Evolutionary conservation across 1,140 invertebrate species (phyloP), one percentile per base, ranked within the genome.

Genomic region (Arion vulgaris): DNA sequence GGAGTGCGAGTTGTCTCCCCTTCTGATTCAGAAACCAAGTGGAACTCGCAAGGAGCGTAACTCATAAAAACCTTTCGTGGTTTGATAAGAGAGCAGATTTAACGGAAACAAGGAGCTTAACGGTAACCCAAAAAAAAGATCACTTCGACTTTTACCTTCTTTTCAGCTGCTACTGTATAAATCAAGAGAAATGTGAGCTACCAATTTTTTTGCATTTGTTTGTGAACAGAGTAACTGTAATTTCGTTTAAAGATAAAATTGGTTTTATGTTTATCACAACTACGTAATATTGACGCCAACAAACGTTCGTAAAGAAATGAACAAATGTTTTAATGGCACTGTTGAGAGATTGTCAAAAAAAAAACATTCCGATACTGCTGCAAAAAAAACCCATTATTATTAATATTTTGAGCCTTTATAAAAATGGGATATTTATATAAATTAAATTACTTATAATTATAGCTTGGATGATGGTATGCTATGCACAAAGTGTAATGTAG

Each of bases 11-110:
- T 66, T 66, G 62, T 66, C 62, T 66, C 62, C 62, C n/a, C 28
- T 66, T 66, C 62, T 66, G n/a, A 66, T 66, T 66, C 62, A 66
- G 62, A 66, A 66, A 66, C 62, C 62, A 66, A 66, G 62, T 66
- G 62, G 62, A 66, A 66, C 62, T 32, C n/a, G 2, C n/a, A 66
- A 66, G 28, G 17, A 32, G n/a, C 62, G 62, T 2, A 34, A 66
- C 62, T 0, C 62, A 66, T 66, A 66, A 66, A 66, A 32, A 32
- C 62, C 53, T 57, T 9, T 23, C 28, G 28, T 1, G 62, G 32
- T 66, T 66, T 66, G 62, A 66, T 66, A 66, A 66, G 62, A 32
- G 7, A 13, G 4, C n/a, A 28, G n/a, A 66, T 28, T 32, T 28
- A 66, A 34, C 62, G 28, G 62, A 66, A 66, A 28, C n/a, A 32